These are phyloP conservation scores for Xylota segnis DNA, from an alignment of 2,888 invertebrate species.

Conservation along the genomic window DNA sequence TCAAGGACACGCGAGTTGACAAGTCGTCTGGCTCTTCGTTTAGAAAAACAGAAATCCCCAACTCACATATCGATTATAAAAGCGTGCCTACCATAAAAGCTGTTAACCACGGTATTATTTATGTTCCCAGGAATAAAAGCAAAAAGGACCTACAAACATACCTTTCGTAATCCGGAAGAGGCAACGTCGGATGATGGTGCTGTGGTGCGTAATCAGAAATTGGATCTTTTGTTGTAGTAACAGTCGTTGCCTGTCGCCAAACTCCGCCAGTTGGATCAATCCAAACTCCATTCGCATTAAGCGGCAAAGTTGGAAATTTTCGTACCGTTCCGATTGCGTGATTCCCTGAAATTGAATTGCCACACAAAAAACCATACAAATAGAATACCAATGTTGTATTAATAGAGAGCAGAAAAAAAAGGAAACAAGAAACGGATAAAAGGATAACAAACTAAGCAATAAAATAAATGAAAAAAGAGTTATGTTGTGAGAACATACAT, in stretches of 20 bases:
- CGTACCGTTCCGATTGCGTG: constrained; percentile 85
- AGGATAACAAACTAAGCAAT: constrained; percentile 78
- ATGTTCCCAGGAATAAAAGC: background rate
- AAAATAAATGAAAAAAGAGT: constrained; percentile 70
- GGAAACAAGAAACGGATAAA: constrained; percentile 41
- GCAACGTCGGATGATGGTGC: constrained; percentile 80
- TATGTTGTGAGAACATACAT: constrained; percentile 14
- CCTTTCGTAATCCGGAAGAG: constrained; percentile 85
- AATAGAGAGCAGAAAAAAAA: constrained; percentile 26
- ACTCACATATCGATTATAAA: constrained; percentile 2
- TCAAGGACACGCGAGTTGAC: too few species aligned
- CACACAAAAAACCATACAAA: constrained; percentile 22
- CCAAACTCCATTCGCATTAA: constrained; percentile 84
- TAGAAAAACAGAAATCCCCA: background rate
- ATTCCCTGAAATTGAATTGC: constrained; percentile 83
- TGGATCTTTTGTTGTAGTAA: constrained; percentile 84
- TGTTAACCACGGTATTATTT: constrained; percentile 31
- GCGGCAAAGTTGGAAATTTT: constrained; percentile 84
- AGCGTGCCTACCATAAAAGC: constrained; percentile 24
- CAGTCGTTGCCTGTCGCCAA: constrained; percentile 84
- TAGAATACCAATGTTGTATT: constrained; percentile 35
- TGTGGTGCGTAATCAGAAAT: constrained; percentile 84
- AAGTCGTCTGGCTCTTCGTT: background rate
- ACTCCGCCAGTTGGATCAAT: constrained; percentile 85
- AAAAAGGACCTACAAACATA: constrained; percentile 78